A percentile compares a stretch with the other conserved stretches of the same genome.
Evolutionary conservation across 2,113 vertebrate species (phyloP).

Genomic region (Chamaea fasciata): DNA sequence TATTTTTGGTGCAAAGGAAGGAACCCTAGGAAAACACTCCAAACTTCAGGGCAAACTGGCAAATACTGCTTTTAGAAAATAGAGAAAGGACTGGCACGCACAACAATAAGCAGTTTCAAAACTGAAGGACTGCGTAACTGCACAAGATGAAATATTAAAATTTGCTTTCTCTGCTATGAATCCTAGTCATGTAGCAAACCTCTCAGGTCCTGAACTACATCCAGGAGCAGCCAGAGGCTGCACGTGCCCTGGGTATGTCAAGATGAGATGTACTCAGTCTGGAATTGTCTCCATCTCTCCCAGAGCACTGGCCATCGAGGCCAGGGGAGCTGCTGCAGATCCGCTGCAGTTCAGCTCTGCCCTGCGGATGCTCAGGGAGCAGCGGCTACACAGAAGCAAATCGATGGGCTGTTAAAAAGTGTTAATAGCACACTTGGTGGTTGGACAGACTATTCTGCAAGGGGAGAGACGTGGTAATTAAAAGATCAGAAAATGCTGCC

Average conservation of each 20-base stretch:
- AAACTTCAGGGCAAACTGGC: neutral
- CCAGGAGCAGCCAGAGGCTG: neutral
- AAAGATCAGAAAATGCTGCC: neutral
- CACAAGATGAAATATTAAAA: neutral
- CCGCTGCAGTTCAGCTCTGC: neutral
- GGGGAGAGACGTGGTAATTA: neutral
- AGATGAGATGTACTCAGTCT: neutral
- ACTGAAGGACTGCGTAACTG: fast-evolving
- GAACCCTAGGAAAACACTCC: neutral
- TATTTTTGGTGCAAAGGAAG: neutral
- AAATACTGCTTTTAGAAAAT: neutral
- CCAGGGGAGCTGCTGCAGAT: neutral
- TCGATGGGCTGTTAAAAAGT: neutral
- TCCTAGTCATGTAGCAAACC: neutral
- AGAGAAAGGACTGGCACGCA: neutral
- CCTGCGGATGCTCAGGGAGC: neutral
- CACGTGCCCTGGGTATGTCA: fast-evolving
- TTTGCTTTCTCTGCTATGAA: neutral
- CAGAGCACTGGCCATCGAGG: too few species aligned
- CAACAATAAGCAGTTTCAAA: neutral
- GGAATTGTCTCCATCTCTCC: neutral
- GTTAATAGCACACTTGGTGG: neutral
- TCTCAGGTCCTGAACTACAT: neutral
- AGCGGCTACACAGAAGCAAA: neutral
- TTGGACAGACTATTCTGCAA: neutral